phyloP scores from a whole-genome alignment of 1,140 invertebrate genomes.

The Acromyrmex echinatior region DNA sequence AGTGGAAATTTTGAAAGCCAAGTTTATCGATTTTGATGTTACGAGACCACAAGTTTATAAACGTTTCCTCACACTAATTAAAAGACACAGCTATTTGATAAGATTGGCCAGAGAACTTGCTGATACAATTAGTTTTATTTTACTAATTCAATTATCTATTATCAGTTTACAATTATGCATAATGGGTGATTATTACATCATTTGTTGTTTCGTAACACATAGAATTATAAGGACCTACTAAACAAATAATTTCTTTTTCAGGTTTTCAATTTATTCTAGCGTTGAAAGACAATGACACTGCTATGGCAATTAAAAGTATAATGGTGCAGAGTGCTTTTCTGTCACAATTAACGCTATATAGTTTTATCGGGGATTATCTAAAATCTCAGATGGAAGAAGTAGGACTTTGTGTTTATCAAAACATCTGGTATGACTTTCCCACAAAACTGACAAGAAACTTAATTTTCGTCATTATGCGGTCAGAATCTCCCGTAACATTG shows the following conservation, averaged over 20 bases:
- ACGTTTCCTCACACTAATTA: neutral
- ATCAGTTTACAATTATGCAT: constrained; percentile 53
- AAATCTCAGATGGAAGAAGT: constrained; percentile 61
- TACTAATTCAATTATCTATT: constrained; percentile 45
- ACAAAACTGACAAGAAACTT: neutral
- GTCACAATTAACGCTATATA: constrained; percentile 44
- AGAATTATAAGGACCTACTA: neutral
- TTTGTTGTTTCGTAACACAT: neutral
- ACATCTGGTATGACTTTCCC: constrained; percentile 52
- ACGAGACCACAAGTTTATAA: neutral
- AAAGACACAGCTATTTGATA: constrained; percentile 47
- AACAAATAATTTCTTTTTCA: neutral
- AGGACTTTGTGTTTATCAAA: constrained; percentile 28
- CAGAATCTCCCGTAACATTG: constrained; percentile 32
- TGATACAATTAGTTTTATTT: constrained; percentile 35
- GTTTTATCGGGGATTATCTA: constrained; percentile 66
- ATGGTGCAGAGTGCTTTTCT: constrained; percentile 16
- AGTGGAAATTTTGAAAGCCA: constrained; percentile 40
- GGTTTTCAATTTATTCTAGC: constrained; percentile 68
- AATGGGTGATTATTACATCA: constrained; percentile 42
- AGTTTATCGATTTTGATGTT: constrained; percentile 8
- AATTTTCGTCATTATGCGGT: constrained; percentile 47
- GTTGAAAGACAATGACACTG: neutral
- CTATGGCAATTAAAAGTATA: constrained; percentile 52
- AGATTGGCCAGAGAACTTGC: constrained; percentile 3